Conservation (phyloP, 1,140 invertebrate genomes). For the Sminthurinus signatus region DNA sequence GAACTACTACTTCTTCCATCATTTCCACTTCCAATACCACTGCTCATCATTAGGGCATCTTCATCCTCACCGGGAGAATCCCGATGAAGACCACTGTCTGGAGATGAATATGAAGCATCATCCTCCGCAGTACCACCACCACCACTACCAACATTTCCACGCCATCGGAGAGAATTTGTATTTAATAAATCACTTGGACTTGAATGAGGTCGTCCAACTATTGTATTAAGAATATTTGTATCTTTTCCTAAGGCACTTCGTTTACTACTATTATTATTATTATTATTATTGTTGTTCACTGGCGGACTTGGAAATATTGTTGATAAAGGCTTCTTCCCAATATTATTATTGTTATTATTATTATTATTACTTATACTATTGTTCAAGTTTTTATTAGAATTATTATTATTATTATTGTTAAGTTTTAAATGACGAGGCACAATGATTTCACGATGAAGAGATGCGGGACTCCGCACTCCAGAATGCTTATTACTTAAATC, state of each 20-base stretch:
- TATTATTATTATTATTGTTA: constrained; percentile 17
- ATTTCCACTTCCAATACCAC: background rate
- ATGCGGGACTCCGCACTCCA: background rate
- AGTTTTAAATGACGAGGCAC: constrained; percentile 9
- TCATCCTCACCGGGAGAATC: constrained; percentile 40
- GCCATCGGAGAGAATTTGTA: constrained; percentile 17
- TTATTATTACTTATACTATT: constrained; percentile 29
- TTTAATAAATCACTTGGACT: no score
- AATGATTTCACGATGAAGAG: constrained; percentile 1
- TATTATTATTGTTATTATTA: constrained; percentile 29
- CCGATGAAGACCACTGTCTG: constrained; percentile 36
- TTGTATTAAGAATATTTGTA: no score
- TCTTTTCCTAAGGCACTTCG: no score
- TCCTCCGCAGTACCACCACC: constrained; percentile 20
- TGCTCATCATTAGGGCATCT: constrained; percentile 1
- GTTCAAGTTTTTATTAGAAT: no score
- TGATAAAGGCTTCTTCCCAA: constrained; percentile 11
- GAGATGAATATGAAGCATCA: constrained; percentile 32
- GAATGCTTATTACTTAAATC: constrained; percentile 36
- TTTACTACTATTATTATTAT: no score
- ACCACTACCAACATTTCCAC: background rate
- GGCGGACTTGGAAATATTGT: constrained; percentile 5
- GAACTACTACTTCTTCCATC: constrained; percentile 17
- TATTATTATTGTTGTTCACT: no score
- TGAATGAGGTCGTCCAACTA: no score